A percentile compares a stretch with the other conserved stretches of the same genome.
Evolutionary conservation across 2,888 invertebrate genomes (phyloP).

Genomic region (Timema podura): DNA sequence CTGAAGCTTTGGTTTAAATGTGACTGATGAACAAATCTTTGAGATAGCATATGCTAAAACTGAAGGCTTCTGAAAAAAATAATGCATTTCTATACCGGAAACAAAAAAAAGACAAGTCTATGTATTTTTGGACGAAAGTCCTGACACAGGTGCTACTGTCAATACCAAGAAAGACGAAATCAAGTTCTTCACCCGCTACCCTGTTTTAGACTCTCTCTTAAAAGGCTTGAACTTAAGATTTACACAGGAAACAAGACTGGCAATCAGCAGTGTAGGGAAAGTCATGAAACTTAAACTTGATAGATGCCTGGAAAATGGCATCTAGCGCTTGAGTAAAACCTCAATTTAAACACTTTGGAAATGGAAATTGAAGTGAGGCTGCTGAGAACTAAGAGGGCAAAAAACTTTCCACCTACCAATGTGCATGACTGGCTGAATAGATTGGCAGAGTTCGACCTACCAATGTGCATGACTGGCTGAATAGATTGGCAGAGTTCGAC

Average conservation of each 20-base stretch:
- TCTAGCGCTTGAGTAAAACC: neutral
- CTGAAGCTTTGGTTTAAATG: neutral
- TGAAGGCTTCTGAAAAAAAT: neutral
- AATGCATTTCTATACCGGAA: neutral
- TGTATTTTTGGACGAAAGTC: neutral
- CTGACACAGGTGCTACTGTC: neutral
- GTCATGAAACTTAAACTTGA: neutral
- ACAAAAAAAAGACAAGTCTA: neutral
- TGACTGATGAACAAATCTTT: neutral
- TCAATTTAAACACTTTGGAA: neutral
- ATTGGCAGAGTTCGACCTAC: no score
- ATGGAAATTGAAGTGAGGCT: no score
- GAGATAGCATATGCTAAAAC: neutral
- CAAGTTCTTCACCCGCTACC: no score
- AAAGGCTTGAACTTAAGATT: constrained; percentile 1
- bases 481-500: no score
- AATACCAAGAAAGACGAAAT: constrained; percentile 2
- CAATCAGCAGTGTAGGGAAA: neutral
- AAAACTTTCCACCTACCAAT: no score
- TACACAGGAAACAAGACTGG: neutral
- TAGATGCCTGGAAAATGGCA: neutral
- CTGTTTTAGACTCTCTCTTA: neutral
- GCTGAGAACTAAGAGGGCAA: no score
- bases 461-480: no score
- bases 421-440: no score